phyloP scores from a whole-genome alignment of 1,140 invertebrate genomes.

The Centruroides sculpturatus region DNA sequence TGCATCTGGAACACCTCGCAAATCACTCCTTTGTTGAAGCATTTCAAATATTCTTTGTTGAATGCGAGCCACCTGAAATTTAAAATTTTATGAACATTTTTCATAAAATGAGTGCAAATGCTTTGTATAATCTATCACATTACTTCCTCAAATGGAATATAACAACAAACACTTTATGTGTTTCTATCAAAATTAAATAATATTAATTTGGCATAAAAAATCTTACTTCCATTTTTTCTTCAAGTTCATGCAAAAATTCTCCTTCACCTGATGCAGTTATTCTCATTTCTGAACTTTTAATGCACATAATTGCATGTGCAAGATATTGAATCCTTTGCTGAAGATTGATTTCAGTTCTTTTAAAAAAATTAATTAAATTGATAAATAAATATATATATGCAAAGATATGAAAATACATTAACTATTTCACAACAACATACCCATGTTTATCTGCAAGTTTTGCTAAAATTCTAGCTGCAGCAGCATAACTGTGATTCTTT shows the following conservation, averaged over 20 bases:
- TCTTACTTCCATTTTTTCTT: slow-evolving; percentile 70
- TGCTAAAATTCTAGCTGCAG: slow-evolving; percentile 81
- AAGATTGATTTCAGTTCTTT: slow-evolving; percentile 31
- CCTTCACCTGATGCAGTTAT: slow-evolving; percentile 46
- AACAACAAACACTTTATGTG: no score
- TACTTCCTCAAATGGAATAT: no score
- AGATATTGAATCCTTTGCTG: slow-evolving; percentile 70
- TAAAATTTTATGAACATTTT: slow-evolving; percentile 5
- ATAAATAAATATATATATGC: no score
- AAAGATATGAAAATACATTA: no score
- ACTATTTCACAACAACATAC: slow-evolving; percentile 30
- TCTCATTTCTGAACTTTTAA: slow-evolving; percentile 68
- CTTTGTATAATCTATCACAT: no score
- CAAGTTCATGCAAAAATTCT: slow-evolving; percentile 75
- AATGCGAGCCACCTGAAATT: slow-evolving; percentile 48
- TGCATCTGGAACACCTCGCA: slow-evolving; percentile 27
- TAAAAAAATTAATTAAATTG: no score
- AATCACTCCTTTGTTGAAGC: slow-evolving; percentile 38
- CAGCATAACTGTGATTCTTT: slow-evolving; percentile 73
- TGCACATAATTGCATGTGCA: slow-evolving; percentile 85
- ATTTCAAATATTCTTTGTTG: slow-evolving; percentile 51
- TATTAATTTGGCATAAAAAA: background rate
- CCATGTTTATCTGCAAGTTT: slow-evolving; percentile 67
- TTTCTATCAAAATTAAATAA: no score
- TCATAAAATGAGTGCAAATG: no score